Evolutionary conservation across 92 coral and sea anemone genomes (phyloP).

Genomic region (Siderastrea radians): DNA sequence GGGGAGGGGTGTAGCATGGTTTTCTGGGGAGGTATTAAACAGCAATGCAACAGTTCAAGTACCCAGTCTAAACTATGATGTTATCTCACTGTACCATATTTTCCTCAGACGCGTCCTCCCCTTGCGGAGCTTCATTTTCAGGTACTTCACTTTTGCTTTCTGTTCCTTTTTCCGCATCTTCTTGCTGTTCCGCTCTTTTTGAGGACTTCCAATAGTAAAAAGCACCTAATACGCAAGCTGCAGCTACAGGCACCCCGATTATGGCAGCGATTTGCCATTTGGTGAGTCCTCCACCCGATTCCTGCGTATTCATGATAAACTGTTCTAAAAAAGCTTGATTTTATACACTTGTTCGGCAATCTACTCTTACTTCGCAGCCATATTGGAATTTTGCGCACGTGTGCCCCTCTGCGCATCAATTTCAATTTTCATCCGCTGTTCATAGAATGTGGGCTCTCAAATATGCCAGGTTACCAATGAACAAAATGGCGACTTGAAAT

Average conservation of each 20-base stretch:
- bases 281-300: constrained; percentile 73
- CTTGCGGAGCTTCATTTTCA: constrained; percentile 12
- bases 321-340: not conserved
- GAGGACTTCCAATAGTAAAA: constrained; percentile 76
- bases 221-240: constrained; percentile 75
- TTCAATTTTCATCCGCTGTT: not conserved
- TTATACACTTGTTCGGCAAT: not conserved
- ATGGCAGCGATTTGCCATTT: constrained; percentile 87
- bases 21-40: not conserved
- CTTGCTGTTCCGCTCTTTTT: constrained; percentile 15
- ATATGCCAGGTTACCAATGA: constrained; percentile 27
- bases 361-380: not conserved
- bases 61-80: not conserved
- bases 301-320: constrained; percentile 81
- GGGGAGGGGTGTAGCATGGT: not conserved
- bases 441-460: constrained; percentile 1
- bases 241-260: constrained; percentile 86
- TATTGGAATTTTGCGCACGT: constrained; percentile 46
- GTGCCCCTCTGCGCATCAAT: constrained; percentile 24
- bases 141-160: constrained; percentile 1
- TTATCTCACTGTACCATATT: not conserved
- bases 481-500: constrained; percentile 32
- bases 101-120: constrained; percentile 21
- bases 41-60: not conserved
- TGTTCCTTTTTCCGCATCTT: constrained; percentile 53